These are phyloP conservation scores for Sinopyrophorus schimmeli DNA, from an alignment of 2,888 invertebrate genomes.

Conservation along the genomic window DNA sequence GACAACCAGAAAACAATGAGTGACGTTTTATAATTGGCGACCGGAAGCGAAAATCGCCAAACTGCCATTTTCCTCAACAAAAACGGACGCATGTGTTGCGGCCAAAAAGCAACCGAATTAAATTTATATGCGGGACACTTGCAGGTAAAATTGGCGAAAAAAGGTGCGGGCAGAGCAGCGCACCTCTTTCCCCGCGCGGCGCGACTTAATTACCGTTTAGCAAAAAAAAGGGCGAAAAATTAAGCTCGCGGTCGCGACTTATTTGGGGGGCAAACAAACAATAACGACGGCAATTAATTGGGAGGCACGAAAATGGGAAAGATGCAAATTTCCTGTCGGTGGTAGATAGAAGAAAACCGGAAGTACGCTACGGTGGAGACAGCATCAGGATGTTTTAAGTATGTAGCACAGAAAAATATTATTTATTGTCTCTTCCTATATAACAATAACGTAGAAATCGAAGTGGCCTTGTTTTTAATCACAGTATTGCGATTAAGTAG, in stretches of 20 bases:
- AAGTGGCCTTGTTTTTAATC: slow-evolving; percentile 20
- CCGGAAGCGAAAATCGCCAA: slow-evolving; percentile 22
- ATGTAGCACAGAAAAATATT: slow-evolving; percentile 37
- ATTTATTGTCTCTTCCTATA: slow-evolving; percentile 36
- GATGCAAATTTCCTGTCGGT: slow-evolving; percentile 50
- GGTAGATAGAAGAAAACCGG: slow-evolving; percentile 45
- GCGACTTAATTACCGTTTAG: too few relatives aligned
- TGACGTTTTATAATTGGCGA: slow-evolving; percentile 17
- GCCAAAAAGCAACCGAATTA: slow-evolving; percentile 18
- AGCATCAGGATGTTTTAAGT: slow-evolving; percentile 48
- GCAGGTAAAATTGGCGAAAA: slow-evolving; percentile 18
- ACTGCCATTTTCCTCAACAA: slow-evolving; percentile 15
- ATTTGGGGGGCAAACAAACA: too few relatives aligned
- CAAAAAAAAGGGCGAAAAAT: too few relatives aligned
- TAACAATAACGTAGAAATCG: slow-evolving; percentile 38
- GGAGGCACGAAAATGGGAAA: slow-evolving; percentile 43
- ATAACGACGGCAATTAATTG: too few relatives aligned
- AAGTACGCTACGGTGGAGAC: slow-evolving; percentile 52
- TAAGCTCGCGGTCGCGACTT: too few relatives aligned
- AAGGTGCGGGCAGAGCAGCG: too few relatives aligned
- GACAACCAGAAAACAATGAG: slow-evolving; percentile 16
- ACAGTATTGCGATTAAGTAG: slow-evolving; percentile 32
- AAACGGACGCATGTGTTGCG: slow-evolving; percentile 15
- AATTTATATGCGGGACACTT: slow-evolving; percentile 21
- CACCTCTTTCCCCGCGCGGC: too few relatives aligned